phyloP scores from a whole-genome alignment of 30 jellyfish, hydroid and myxozoan species.

The Nemopilema nomurai region DNA sequence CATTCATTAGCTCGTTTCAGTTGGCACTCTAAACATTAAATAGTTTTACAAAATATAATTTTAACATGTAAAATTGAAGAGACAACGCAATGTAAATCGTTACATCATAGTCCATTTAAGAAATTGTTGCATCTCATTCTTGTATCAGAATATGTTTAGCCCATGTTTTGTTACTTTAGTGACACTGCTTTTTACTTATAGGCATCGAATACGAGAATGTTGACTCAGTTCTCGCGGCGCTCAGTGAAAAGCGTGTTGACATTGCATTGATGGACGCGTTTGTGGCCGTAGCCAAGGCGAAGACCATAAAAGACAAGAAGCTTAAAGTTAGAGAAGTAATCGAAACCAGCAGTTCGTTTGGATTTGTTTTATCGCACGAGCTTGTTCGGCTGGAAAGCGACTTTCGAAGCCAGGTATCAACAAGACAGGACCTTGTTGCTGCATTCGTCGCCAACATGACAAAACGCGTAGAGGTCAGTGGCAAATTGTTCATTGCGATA shows the following conservation, averaged over 20 bases:
- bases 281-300: conserved; percentile 20
- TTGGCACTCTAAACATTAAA: too few species aligned
- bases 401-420: conserved; percentile 30
- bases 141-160: neutral
- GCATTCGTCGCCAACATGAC: conserved; percentile 38
- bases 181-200: neutral
- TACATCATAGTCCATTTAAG: neutral
- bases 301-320: neutral
- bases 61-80: too few species aligned
- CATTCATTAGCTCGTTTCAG: too few species aligned
- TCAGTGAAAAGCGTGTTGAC: conserved; percentile 8
- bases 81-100: neutral
- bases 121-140: neutral
- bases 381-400: conserved; percentile 34
- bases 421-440: conserved; percentile 17
- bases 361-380: conserved; percentile 52
- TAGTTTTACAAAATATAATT: too few species aligned
- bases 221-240: conserved; percentile 25
- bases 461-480: conserved; percentile 10
- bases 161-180: neutral
- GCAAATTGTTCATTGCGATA: neutral
- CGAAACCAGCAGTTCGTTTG: conserved; percentile 16
- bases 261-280: conserved; percentile 50
- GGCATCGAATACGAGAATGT: neutral
- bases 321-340: conserved; percentile 32